Evolutionary conservation across 2,113 vertebrate species (phyloP).

Genomic region (Mus musculus): GRCm39 chr3:54186001-54186500

Average conservation of each 20-base stretch:
- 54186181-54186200: neutral
- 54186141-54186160: neutral
- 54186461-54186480: neutral
- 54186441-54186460: neutral
- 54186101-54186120: conserved; percentile 14
- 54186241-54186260: neutral
- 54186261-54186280: neutral
- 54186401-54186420: neutral
- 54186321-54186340: neutral
- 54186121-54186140: neutral
- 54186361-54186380: neutral
- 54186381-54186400: neutral
- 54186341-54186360: no score
- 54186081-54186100: neutral
- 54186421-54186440: no score
- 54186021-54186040: neutral
- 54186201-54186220: neutral
- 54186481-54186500: neutral
- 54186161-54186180: neutral
- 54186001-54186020: neutral
- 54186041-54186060: neutral
- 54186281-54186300: neutral
- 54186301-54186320: neutral
- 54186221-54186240: neutral
- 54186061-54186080: conserved; percentile 11